Percentiles rank a stretch among this genome's conserved stretches.
These are phyloP conservation scores for Tetramorium parvispinum DNA, from an alignment of 1,140 invertebrate species.

Conservation along the genomic window DNA sequence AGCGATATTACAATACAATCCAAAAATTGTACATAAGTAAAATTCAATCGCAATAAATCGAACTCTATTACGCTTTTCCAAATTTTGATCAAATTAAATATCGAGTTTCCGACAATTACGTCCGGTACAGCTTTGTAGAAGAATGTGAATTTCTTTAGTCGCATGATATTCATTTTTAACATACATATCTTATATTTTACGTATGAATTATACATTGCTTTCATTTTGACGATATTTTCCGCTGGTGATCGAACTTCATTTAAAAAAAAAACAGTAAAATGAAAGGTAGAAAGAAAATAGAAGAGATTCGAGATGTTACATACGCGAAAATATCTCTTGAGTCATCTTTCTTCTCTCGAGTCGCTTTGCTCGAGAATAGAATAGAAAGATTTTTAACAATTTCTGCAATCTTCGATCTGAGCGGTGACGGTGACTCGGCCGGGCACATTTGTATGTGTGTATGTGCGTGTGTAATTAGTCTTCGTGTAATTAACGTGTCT, in stretches of 20 bases:
- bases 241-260: neutral
- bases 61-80: neutral
- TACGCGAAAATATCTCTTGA: neutral
- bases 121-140: neutral
- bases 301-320: neutral
- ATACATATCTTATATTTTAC: neutral
- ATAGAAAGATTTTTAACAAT: neutral
- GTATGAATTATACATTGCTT: too few relatives aligned
- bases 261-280: neutral
- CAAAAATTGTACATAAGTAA: neutral
- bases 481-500: neutral
- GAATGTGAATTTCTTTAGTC: neutral
- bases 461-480: neutral
- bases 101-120: neutral
- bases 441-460: conserved; percentile 22
- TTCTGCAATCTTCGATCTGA: neutral
- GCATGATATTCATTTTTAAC: neutral
- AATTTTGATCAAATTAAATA: neutral
- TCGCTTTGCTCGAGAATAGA: neutral
- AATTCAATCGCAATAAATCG: neutral
- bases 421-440: conserved; percentile 5
- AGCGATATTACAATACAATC: neutral
- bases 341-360: neutral
- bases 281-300: neutral
- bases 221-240: neutral